Evolutionary conservation across 30 jellyfish, hydroid and myxozoan genomes (phyloP), one percentile per base, ranked within the genome.

Genomic region (Aurelia coerulea): DNA sequence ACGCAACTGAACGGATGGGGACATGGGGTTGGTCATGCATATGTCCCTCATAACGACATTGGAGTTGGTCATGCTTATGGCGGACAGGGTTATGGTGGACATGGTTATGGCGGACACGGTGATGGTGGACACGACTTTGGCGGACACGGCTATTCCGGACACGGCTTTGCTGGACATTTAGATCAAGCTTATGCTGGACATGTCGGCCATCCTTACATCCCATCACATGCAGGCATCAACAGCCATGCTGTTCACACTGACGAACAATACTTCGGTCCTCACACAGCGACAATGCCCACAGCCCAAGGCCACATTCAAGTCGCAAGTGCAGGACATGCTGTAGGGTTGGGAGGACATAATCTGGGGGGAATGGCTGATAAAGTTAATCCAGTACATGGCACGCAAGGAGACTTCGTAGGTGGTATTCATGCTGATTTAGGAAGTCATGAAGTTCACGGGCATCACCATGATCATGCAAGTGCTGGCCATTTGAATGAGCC

Each of bases 401-500:
- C 46, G 4, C 73, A 62, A 50, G 89, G 89, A 1, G 92, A 86
- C 76, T 89, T 89, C 34, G 97, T 87, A 13, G 86, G 92, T 31
- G 92, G 92, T 31, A 83, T 83, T 76, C 90, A 68, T n/a, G 89
- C 97, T n/a, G 97, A 86, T 46, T 68, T 87, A 53, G 91, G 97
- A 49, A 68, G 76, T 81, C 94, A 74, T 56, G 80, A 46, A 23
- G 59, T 66, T 49, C 72, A 67, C 7, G 97, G 86, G 14, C 79
- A 69, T 66, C 89, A 72, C 60, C 92, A 89, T 53, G 75, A 63
- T 29, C 86, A 72, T 69, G 86, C 79, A 0, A 72, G 66, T n/a
- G 79, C 76, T 0, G 92, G 86, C 59, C 77, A 71, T 53, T 58
- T 64, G 69, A 73, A 70, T 60, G 80, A 65, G 2, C 86, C 86